A percentile compares a stretch with the other conserved stretches of the same genome.
Conservation (phyloP, 1,140 invertebrate genomes). For the Lutraria rhynchaena region DNA sequence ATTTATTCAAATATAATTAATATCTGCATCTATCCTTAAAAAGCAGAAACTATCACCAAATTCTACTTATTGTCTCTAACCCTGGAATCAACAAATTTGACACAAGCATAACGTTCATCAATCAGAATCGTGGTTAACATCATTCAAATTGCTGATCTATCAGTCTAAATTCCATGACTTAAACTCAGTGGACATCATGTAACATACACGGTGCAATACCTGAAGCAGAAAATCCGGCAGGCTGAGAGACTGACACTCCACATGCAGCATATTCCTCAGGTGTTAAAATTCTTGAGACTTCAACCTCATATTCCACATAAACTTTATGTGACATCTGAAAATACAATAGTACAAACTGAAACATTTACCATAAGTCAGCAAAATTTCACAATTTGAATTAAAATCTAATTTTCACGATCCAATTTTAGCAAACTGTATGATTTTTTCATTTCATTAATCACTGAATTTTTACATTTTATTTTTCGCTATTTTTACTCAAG, state of each 20-base stretch:
- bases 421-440: neutral
- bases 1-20: too few species aligned
- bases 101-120: too few species aligned
- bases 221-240: constrained; percentile 2
- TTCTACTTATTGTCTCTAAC: too few species aligned
- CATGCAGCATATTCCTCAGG: constrained; percentile 66
- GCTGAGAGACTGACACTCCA: constrained; percentile 42
- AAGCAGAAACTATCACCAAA: too few species aligned
- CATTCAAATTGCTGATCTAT: too few species aligned
- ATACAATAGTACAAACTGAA: constrained; percentile 70
- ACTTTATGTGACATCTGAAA: constrained; percentile 76
- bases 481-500: neutral
- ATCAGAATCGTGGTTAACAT: too few species aligned
- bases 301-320: constrained; percentile 87
- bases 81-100: too few species aligned
- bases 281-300: constrained; percentile 84
- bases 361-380: neutral
- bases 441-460: too few species aligned
- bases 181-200: too few species aligned
- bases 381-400: neutral
- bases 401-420: neutral
- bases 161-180: too few species aligned
- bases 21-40: too few species aligned
- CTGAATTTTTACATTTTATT: neutral
- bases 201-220: too few species aligned